Evolutionary conservation across 2,113 vertebrate species (phyloP).

Genomic region (Scopus umbretta): DNA sequence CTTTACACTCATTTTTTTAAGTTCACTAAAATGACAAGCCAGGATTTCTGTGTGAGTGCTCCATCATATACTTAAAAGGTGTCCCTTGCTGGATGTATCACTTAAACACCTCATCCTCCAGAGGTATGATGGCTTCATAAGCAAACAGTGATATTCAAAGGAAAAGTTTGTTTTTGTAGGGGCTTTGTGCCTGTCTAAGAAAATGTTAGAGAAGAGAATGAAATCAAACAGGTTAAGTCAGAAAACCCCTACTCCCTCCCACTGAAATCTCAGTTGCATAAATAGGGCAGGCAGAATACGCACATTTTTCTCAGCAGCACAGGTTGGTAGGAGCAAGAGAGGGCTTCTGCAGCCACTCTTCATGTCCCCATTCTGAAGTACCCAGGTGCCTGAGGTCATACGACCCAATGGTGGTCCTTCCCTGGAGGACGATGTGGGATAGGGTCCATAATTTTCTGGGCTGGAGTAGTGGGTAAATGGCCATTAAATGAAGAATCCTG

Average conservation of each 20-base stretch:
- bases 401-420: constrained; percentile 31
- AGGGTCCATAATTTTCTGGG: constrained; percentile 40
- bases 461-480: constrained; percentile 28
- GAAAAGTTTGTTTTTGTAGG: not conserved
- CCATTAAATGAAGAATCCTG: constrained; percentile 51
- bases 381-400: constrained; percentile 19
- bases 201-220: not conserved
- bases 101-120: not conserved
- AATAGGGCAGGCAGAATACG: constrained; percentile 31
- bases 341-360: constrained; percentile 22
- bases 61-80: not conserved
- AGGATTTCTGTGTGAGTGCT: not conserved
- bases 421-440: not conserved
- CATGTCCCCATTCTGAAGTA: not conserved
- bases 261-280: not conserved
- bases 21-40: not conserved
- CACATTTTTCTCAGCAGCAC: constrained; percentile 49
- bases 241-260: constrained; percentile 14
- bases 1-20: not conserved
- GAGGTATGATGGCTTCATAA: not conserved
- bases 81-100: not conserved
- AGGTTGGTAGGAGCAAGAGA: not conserved
- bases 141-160: not conserved
- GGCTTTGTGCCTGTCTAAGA: not conserved
- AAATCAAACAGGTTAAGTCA: not conserved